Conservation (phyloP, 2,113 vertebrate genomes). For the Eulacestoma nigropectus region DNA sequence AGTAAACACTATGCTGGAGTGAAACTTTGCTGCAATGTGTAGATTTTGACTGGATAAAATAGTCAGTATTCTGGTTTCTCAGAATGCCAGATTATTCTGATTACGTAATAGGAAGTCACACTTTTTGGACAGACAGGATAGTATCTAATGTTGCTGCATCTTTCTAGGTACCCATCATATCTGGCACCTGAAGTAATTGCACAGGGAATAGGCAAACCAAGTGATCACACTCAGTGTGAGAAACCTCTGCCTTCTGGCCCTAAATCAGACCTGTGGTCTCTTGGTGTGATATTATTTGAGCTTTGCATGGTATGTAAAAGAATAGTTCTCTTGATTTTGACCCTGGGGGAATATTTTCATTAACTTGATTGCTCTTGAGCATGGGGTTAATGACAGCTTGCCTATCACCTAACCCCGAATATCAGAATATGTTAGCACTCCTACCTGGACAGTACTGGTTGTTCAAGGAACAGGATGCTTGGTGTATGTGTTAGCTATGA, state of each 20-base stretch:
- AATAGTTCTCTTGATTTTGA: neutral
- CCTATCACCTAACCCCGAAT: neutral
- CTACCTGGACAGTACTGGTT: neutral
- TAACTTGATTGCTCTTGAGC: neutral
- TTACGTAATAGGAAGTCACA: neutral
- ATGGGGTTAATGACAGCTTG: neutral
- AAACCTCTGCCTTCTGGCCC: slow-evolving; percentile 85
- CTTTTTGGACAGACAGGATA: neutral
- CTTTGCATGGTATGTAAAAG: slow-evolving; percentile 85
- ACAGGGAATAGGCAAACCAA: slow-evolving; percentile 82
- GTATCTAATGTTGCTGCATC: neutral
- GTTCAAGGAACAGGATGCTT: neutral
- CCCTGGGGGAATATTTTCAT: neutral
- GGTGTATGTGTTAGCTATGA: neutral
- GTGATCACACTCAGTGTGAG: slow-evolving; percentile 78
- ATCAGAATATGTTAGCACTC: neutral
- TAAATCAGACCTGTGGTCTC: slow-evolving; percentile 94
- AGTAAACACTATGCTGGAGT: neutral
- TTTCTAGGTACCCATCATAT: slow-evolving; percentile 90
- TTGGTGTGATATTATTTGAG: slow-evolving; percentile 93
- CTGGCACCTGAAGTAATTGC: slow-evolving; percentile 95
- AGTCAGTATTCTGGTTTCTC: neutral
- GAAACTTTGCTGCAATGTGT: neutral
- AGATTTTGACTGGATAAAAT: neutral
- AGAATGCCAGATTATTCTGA: neutral